phyloP scores from a whole-genome alignment of 2,888 invertebrate species.

The Drosophila antonietae region DNA sequence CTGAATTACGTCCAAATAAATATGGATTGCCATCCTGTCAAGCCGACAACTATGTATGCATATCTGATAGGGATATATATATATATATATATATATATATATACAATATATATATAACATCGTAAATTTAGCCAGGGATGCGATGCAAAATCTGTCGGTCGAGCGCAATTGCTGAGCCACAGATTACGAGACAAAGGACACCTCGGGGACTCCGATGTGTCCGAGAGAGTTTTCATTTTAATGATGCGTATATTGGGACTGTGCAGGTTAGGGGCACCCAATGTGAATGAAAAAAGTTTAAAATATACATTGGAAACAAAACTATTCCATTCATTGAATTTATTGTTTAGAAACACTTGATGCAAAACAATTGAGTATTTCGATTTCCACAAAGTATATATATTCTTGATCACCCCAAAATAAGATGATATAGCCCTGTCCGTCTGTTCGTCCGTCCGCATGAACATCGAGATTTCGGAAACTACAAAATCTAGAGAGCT shows the following conservation, averaged over 20 bases:
- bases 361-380: too few relatives aligned
- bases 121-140: conserved; percentile 32
- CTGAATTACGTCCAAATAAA: conserved; percentile 11
- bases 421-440: too few relatives aligned
- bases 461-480: too few relatives aligned
- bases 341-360: background rate
- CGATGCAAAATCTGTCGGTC: conserved; percentile 12
- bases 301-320: background rate
- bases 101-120: conserved; percentile 9
- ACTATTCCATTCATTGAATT: background rate
- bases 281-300: background rate
- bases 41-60: conserved; percentile 20
- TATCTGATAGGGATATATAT: conserved; percentile 33
- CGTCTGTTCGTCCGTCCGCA: too few relatives aligned
- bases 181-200: conserved; percentile 64
- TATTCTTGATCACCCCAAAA: too few relatives aligned
- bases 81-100: too few relatives aligned
- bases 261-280: conserved; percentile 16
- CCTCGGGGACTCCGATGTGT: conserved; percentile 44
- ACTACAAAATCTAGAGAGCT: too few relatives aligned
- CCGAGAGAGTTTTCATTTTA: conserved; percentile 16
- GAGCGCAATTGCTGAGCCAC: conserved; percentile 45
- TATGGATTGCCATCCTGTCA: conserved; percentile 21
- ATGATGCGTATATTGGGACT: conserved; percentile 9
- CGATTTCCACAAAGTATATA: too few relatives aligned